Evolutionary conservation across 2,113 vertebrate species (phyloP), one percentile per base, ranked within the genome.

Genomic region (Actenoides hombroni): DNA sequence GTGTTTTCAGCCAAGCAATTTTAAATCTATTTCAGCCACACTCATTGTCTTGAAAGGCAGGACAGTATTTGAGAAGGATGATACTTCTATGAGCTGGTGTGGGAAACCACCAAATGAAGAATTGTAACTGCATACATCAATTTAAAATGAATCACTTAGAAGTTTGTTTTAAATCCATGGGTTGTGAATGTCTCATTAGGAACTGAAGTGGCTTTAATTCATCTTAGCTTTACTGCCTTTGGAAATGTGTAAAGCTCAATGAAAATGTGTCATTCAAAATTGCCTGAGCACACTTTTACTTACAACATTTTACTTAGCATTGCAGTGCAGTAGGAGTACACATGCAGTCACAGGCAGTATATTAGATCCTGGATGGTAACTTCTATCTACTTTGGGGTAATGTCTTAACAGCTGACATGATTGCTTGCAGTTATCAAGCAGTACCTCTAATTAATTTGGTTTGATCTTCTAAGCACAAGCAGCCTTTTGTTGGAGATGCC

Each of bases 361-460:
- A 73, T 86, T 56, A 57, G 60, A 63, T 89, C 80, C 77, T 68
- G 56, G 60, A 59, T 63, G 28, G 71, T 83, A 77, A 88, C 68
- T 90, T 90, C 64, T 60, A 4, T 42, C 5, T 75, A 46, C 35
- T 82, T 39, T 1, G 1, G 42, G 16, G 20, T 75, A 94, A 68
- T 56, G 26, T 68, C 75, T 90, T 78, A 88, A 61, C 54, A 77
- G 80, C 60, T 94, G 74, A 68, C 56, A 48, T 21, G 65, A 88
- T 65, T n/a, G 23, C 56, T 70, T 86, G 69, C 77, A 64, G 48
- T 82, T 56, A 51, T 82, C 29, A 81, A 54, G 42, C 64, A 78
- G 46, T 86, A 75, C 61, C 57, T 91, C 91, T 89, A 71, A 91
- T 90, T 94, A 87, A 85, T 84, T 86, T 87, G 77, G 57, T 63